Base-by-base conservation (phyloP, 2,113 vertebrate species). In the Prietella phreatophila region DNA sequence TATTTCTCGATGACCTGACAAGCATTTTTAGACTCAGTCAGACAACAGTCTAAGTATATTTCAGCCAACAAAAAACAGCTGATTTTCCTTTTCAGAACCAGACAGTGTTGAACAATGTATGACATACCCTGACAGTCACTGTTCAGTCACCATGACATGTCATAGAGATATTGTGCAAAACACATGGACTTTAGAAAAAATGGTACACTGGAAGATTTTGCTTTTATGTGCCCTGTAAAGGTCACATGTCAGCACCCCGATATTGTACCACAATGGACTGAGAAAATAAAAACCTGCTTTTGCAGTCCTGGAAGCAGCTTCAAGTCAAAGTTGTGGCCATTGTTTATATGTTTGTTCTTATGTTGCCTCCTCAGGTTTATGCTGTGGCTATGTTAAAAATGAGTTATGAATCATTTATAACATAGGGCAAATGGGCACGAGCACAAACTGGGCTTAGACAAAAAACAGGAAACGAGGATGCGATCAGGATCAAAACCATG, bases 121-220 rank as follows among this genome's bases (percentile, higher is more conserved):
- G 91, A 92, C 88, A 84, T 88, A 88, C 89, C 58, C 91, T n/a
- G 88, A 88, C 90, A 88, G 65, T 13, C 10, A n/a, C 60, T 20
- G 19, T n/a, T 88, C 91, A 90, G 95, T 94, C 89, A 89, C 86
- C 73, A 88, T 89, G 92, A 88, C 92, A 80, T 78, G 93, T 53
- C 75, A 53, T n/a, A 53, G 27, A n/a, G 93, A 94, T 93, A 93
- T 50, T 85, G 89, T 58, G 91, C 87, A 92, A 90, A 93, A 91
- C 80, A 90, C 87, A 55, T 87, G 78, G 80, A 92, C 91, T 90
- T 86, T 85, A 85, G 85, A 85, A 13, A 75, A 81, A 81, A 81
- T 19, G 15, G n/a, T 58, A 81, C 7, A 19, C 33, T 56, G 79
- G 53, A 81, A 56, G n/a, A 17, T 2, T 81, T 81, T 81, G 27